Evolutionary conservation across 2,888 invertebrate species (phyloP), one percentile per base, ranked within the genome.

Genomic region (Leptinotarsa peninsularis): DNA sequence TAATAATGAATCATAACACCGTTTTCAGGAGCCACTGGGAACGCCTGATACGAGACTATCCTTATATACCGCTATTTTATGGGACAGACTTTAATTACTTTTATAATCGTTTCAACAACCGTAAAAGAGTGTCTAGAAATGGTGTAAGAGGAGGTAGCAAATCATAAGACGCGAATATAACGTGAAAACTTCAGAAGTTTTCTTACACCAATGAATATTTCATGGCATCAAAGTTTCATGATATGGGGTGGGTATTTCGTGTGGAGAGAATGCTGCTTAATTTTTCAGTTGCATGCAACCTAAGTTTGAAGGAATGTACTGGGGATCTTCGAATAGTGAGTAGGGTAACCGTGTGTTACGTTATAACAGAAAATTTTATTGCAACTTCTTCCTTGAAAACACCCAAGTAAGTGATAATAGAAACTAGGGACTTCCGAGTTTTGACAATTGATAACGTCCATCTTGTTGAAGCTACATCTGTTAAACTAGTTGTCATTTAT

Each of bases 141-240:
- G 49, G 17, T 72, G 58, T 43, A 54, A 27, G 78, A 77, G 77
- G 76, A 77, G 75, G 67, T 77, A 75, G 75, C 77, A 81, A 82
- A 82, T 81, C 67, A 74, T 82, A 81, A 82, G 79, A 78, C 75
- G 81, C 77, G 81, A 81, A 83, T 83, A 81, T 83, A 82, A 84
- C 84, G 84, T 82, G 83, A 83, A 84, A 84, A 85, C 63, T 63
- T 10, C 33, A 4, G n/a, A 63, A 27, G 82, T 84, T 84, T 82
- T 84, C 84, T 84, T 82, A 82, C 79, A 78, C 80, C 83, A 83
- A 84, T 84, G 58, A 70, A 70, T 70, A 49, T 60, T 54, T 70
- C 54, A 70, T 3, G 33, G 49, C 58, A 70, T 70, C 49, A 70
- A 70, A 70, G 83, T 74, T 74, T 56, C 43, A 71, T 70, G n/a